Base-by-base conservation (phyloP, 2,113 vertebrate genomes). In the Thalassarche chlororhynchos region DNA sequence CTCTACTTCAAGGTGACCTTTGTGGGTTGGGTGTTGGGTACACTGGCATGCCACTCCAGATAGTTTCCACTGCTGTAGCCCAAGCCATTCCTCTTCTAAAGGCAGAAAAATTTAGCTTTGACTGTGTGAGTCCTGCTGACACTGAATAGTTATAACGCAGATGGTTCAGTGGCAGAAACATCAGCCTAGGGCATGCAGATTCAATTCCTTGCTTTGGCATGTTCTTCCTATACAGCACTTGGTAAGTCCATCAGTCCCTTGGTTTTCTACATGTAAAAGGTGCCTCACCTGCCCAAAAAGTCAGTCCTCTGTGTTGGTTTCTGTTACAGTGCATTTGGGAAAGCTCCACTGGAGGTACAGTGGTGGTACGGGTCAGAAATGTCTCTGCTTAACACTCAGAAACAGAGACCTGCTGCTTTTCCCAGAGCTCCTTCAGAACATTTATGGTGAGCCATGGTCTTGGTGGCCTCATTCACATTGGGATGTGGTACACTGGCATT, bases 261-360 rank as follows among this genome's bases (percentile, higher is more conserved):
- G 1, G 13, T 58, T 49, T 64, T 44, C 34, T 25, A 0, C 12
- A 1, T 5, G 18, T 49, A 17, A 11, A 29, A 28, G 38, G 23
- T 32, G 36, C 25, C 42, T 87, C 60, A 15, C 16, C 57, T 58
- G 36, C 44, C 34, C 54, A 11, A n/a, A 51, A 72, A 52, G 19
- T 19, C 40, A 25, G 14, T 42, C 2, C 3, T 68, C 10, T 6
- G 2, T 17, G 42, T 6, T 20, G 8, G 32, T 25, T 60, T 87
- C 42, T 62, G 40, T 79, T 66, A 8, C 24, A 26, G 34, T 49
- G 38, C 29, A 4, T 10, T 23, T 87, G 60, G 32, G 64, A 77
- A 54, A 69, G 36, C 68, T 76, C 42, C 10, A 0, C 65, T 55
- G 61, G 70, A 36, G 65, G 20, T n/a, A 3, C 23, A 18, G 51